phyloP scores from a whole-genome alignment of 2,888 invertebrate genomes.

The Aphodius granarius region DNA sequence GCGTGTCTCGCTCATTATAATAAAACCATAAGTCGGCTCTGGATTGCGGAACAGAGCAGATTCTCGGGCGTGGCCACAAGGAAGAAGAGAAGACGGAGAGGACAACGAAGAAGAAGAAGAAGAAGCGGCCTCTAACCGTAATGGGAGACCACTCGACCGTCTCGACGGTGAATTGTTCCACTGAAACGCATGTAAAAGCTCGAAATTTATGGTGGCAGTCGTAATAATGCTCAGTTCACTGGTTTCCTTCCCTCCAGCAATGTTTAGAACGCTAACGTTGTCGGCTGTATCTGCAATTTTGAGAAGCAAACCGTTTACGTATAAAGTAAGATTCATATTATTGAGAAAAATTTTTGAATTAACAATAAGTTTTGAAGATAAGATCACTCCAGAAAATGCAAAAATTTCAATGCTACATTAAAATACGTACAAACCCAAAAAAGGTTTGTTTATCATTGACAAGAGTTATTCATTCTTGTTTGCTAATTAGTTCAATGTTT shows the following conservation, averaged over 20 bases:
- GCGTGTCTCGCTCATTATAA: slow-evolving; percentile 30
- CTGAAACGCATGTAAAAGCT: not conserved
- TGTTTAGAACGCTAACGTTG: not conserved
- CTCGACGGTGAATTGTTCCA: not conserved
- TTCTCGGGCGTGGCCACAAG: slow-evolving; percentile 25
- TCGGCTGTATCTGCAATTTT: not conserved
- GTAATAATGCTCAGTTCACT: not conserved
- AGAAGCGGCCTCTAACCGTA: not conserved
- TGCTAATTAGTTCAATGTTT: too few species aligned
- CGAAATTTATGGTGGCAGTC: not conserved
- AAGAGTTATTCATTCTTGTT: too few species aligned
- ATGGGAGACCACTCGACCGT: not conserved
- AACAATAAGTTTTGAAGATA: too few species aligned
- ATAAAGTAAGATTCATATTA: too few species aligned
- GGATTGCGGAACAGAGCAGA: slow-evolving; percentile 23
- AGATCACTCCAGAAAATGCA: too few species aligned
- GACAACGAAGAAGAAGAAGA: not conserved
- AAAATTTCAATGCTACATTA: too few species aligned
- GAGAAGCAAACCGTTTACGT: not conserved
- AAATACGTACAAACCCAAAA: too few species aligned
- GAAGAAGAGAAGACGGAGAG: slow-evolving; percentile 20
- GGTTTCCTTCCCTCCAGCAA: not conserved
- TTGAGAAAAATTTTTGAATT: too few species aligned
- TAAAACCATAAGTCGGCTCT: slow-evolving; percentile 28
- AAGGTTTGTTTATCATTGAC: too few species aligned